Percentiles rank a stretch among this genome's conserved stretches.
Conservation (phyloP, 2,113 vertebrate genomes). For the Struthio camelus region DNA sequence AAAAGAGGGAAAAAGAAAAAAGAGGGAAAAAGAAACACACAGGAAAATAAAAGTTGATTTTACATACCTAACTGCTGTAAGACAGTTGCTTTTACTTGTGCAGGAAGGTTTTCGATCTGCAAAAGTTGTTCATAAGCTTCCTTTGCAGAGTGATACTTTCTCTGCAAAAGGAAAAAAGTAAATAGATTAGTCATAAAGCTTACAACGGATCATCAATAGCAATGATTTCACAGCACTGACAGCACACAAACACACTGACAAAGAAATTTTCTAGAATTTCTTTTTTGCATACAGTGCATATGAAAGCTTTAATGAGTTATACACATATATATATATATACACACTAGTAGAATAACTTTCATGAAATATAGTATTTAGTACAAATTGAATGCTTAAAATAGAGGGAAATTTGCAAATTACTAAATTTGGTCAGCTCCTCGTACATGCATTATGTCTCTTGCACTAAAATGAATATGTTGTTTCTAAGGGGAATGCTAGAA, state of each 20-base stretch:
- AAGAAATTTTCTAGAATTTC: not conserved
- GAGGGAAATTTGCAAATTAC: not conserved
- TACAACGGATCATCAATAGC: slow-evolving; percentile 47
- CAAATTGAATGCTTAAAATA: not conserved
- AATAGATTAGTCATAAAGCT: slow-evolving; percentile 61
- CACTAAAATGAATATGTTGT: not conserved
- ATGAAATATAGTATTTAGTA: not conserved
- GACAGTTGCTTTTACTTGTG: slow-evolving; percentile 97
- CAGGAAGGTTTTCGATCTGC: slow-evolving; percentile 94
- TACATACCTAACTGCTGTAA: slow-evolving; percentile 97
- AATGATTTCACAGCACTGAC: slow-evolving; percentile 64
- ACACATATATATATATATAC: not conserved
- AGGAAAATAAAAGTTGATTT: slow-evolving; percentile 13
- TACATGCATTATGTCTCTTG: not conserved
- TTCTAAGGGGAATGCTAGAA: not conserved
- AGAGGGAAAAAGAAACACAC: not conserved
- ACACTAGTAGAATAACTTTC: not conserved
- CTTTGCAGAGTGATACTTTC: slow-evolving; percentile 96
- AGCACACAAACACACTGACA: slow-evolving; percentile 53
- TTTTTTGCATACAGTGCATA: slow-evolving; percentile 63
- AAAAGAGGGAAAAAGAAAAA: slow-evolving; percentile 4
- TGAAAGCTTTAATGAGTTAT: slow-evolving; percentile 47
- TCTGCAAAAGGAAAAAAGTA: slow-evolving; percentile 79
- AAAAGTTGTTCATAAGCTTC: slow-evolving; percentile 97
- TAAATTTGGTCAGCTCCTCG: not conserved